Base-by-base conservation (phyloP, 2,888 invertebrate species). In the Fissipunctia ypsillon region DNA sequence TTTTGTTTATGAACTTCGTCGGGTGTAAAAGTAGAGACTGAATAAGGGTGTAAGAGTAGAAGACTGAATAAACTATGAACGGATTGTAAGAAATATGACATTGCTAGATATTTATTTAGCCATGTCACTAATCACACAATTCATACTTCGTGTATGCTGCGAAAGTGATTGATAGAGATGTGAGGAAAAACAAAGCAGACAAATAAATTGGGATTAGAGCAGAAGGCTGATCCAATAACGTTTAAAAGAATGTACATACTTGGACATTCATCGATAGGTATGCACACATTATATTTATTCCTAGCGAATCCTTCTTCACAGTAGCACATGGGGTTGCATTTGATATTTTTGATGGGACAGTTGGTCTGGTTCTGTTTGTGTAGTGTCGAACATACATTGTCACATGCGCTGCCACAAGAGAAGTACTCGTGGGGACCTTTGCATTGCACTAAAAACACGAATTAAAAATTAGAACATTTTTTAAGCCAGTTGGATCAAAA, bases 311-410 rank as follows among this genome's bases (percentile, higher is more conserved):
- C 91, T 5, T 87, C 31, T 19, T 90, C 84, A 73, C 93, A 93
- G 69, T 92, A 92, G 63, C 93, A 93, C 86, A 69, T 90, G 2
- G 82, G 71, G 35, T 87, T 90, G 74, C 93, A 93, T n/a, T 68
- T 76, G 7, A 88, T 86, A 61, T 91, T 92, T 0, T 82, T 3
- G 14, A 91, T 90, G 3, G 90, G 91, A 65, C 93, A 93, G 71
- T 84, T 83, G 9, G 89, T 88, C 71, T 90, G 89, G 68, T 88
- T 92, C 59, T 90, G 87, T 72, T 78, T 67, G 6, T 83, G 73
- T 7, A 93, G 52, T 12, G 88, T 92, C 0, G 84, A 81, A 68
- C 93, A 93, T 0, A 89, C 91, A 43, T 91, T 94, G 72, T 94
- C 93, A 66, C 93, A 93, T 0, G 89, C 91, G 14, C 87, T 80